A percentile compares a stretch with the other conserved stretches of the same genome.
Evolutionary conservation across 2,797 vertebrate species (phyloP).

Genomic region (Melanotaenia trifasciata): DNA sequence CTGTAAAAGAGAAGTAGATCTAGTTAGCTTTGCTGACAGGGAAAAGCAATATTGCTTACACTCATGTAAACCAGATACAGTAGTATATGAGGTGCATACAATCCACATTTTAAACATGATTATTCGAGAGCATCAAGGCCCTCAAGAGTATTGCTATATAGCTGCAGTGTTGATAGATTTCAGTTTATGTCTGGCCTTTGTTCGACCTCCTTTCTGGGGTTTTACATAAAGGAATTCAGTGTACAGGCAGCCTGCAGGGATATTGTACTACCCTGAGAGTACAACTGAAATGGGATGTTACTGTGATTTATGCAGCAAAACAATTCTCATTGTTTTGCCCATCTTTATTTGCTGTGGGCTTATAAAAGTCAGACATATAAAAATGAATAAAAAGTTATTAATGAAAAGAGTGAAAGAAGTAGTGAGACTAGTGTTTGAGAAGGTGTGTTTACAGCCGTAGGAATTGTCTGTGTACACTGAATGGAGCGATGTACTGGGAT

Average conservation of each 20-base stretch:
- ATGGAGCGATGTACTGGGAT: slow-evolving; percentile 43
- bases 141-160: slow-evolving; percentile 5
- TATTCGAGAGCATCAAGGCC: slow-evolving; percentile 6
- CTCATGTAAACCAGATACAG: background rate
- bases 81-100: background rate
- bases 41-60: background rate
- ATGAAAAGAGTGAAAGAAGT: slow-evolving; percentile 1
- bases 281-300: slow-evolving; percentile 1
- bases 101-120: slow-evolving; percentile 13
- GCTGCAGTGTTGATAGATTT: slow-evolving; percentile 38
- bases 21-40: background rate
- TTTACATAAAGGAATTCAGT: slow-evolving; percentile 27
- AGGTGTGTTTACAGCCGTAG: slow-evolving; percentile 17
- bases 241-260: slow-evolving; percentile 1
- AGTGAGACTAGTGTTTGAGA: background rate
- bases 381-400: slow-evolving; percentile 23
- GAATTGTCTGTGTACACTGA: slow-evolving; percentile 43
- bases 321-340: background rate
- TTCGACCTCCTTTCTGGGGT: slow-evolving; percentile 36
- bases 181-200: slow-evolving; percentile 34
- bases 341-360: background rate
- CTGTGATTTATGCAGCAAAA: slow-evolving; percentile 22
- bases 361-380: slow-evolving; percentile 4
- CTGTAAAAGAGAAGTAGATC: background rate
- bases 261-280: background rate